phyloP scores from a whole-genome alignment of 2,797 vertebrate species.

The Microchirus variegatus region DNA sequence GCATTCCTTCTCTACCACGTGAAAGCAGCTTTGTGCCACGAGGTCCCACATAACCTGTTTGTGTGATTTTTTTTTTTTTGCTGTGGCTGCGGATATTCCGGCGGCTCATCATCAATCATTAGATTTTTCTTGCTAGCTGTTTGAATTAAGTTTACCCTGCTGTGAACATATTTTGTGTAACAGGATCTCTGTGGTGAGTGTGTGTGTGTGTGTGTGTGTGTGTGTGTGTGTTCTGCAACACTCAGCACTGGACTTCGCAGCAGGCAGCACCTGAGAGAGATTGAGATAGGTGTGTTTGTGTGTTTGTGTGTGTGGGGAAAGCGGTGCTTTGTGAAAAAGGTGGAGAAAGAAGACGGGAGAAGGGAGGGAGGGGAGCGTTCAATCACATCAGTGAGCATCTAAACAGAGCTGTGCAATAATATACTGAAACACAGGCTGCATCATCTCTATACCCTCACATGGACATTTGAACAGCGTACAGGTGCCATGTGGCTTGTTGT shows the following conservation, averaged over 20 bases:
- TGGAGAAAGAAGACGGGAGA: constrained; percentile 35
- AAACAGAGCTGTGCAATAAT: constrained; percentile 57
- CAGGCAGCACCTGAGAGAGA: constrained; percentile 64
- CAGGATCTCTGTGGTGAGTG: constrained; percentile 53
- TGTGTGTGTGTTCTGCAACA: constrained; percentile 51
- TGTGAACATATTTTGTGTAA: constrained; percentile 73
- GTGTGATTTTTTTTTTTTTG: constrained; percentile 77
- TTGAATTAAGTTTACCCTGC: constrained; percentile 77
- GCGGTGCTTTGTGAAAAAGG: constrained; percentile 53
- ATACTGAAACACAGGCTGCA: constrained; percentile 31
- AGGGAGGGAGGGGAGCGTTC: constrained; percentile 45
- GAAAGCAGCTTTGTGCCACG: constrained; percentile 63
- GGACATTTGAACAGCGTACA: constrained; percentile 38
- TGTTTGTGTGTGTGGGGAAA: constrained; percentile 31
- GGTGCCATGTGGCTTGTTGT: constrained; percentile 67
- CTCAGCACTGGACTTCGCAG: constrained; percentile 75
- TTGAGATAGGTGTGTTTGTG: constrained; percentile 26
- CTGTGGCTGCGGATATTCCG: constrained; percentile 73
- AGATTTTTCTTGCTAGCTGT: constrained; percentile 67
- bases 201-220: constrained; percentile 23
- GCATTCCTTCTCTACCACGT: constrained; percentile 39
- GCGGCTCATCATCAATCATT: constrained; percentile 82
- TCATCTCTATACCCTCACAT: constrained; percentile 15
- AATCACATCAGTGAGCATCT: constrained; percentile 44
- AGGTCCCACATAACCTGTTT: constrained; percentile 78